Percentiles rank a stretch among this genome's conserved stretches.
phyloP scores from a whole-genome alignment of 2,888 invertebrate genomes.

The Volucella inanis region DNA sequence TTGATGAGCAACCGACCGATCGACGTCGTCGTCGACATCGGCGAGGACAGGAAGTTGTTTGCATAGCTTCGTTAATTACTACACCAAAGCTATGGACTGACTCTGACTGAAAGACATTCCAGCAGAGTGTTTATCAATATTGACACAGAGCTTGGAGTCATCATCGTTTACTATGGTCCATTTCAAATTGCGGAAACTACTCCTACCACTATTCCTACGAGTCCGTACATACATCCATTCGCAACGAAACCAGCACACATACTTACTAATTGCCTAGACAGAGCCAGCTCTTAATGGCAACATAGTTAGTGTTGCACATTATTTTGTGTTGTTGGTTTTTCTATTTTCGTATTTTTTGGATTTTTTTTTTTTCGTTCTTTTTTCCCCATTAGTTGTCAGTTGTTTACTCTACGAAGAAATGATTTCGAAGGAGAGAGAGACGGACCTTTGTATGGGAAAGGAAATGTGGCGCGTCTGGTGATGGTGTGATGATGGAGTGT shows the following conservation, averaged over 20 bases:
- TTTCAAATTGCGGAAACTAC: conserved; percentile 69
- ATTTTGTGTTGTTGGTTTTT: conserved; percentile 23
- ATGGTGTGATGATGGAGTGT: conserved; percentile 38
- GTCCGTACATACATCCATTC: too few relatives aligned
- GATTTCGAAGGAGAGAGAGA: neutral
- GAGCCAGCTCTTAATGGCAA: conserved; percentile 44
- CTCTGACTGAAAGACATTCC: conserved; percentile 17
- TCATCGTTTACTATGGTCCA: conserved; percentile 65
- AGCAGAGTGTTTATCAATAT: conserved; percentile 71
- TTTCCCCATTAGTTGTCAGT: conserved; percentile 45
- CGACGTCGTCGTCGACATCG: too few relatives aligned
- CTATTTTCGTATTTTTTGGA: conserved; percentile 53
- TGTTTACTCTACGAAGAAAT: conserved; percentile 41
- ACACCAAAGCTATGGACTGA: conserved; percentile 3
- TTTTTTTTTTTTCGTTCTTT: too few relatives aligned
- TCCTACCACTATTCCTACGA: too few relatives aligned
- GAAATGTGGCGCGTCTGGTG: conserved; percentile 29
- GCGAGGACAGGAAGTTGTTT: conserved; percentile 60
- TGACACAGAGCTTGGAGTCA: conserved; percentile 64
- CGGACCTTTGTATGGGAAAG: conserved; percentile 48
- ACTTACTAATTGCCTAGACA: conserved; percentile 39
- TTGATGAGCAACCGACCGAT: neutral
- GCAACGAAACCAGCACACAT: neutral
- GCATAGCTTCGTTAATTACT: conserved; percentile 54
- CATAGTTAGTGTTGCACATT: conserved; percentile 15